phyloP scores from a whole-genome alignment of 2,888 invertebrate genomes.

The Hyles lineata region DNA sequence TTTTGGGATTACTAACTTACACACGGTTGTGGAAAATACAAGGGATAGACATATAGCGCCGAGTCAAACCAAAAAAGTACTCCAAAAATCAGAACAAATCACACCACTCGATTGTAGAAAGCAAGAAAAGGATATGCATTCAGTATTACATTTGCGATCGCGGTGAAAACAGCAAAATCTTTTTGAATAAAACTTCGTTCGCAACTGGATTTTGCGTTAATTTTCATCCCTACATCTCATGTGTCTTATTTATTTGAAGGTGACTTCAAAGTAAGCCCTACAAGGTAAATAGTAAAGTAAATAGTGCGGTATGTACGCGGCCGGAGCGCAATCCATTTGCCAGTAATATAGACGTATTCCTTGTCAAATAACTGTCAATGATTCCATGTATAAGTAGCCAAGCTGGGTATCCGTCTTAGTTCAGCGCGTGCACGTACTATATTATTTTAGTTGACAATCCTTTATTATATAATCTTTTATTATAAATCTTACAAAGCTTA shows the following conservation, averaged over 20 bases:
- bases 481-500: constrained; percentile 24
- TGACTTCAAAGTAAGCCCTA: constrained; percentile 11
- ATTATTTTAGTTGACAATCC: constrained; percentile 1
- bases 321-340: constrained; percentile 16
- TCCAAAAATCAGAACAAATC: not conserved
- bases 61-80: not conserved
- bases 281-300: not conserved
- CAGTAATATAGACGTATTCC: constrained; percentile 16
- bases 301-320: not conserved
- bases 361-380: constrained; percentile 26
- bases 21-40: not conserved
- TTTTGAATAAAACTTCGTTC: constrained; percentile 11
- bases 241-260: constrained; percentile 1
- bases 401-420: constrained; percentile 14
- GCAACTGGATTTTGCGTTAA: constrained; percentile 4
- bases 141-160: constrained; percentile 16
- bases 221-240: constrained; percentile 4
- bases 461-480: no score
- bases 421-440: constrained; percentile 12
- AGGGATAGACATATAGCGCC: not conserved
- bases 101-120: not conserved
- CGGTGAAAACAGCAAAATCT: constrained; percentile 18
- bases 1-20: not conserved
- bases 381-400: not conserved
- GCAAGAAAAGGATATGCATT: constrained; percentile 7